Conservation (phyloP, 2,797 vertebrate genomes). For the Danio choprae region DNA sequence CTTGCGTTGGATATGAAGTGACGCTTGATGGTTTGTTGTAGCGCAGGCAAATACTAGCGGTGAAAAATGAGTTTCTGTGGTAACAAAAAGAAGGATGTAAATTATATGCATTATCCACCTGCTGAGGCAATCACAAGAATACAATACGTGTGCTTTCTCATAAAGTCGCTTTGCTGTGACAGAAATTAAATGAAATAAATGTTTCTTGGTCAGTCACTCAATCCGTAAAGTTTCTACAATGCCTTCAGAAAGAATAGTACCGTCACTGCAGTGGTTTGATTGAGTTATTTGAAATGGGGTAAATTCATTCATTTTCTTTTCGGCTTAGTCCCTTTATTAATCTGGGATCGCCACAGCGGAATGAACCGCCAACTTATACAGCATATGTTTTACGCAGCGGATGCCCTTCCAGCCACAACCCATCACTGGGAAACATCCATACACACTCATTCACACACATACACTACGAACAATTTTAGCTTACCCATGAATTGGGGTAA, state of each 20-base stretch:
- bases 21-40: slow-evolving; percentile 1
- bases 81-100: slow-evolving; percentile 26
- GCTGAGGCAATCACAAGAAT: slow-evolving; percentile 34
- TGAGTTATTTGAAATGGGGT: neutral
- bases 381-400: too few relatives aligned
- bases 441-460: too few relatives aligned
- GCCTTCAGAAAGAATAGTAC: neutral
- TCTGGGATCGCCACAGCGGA: too few relatives aligned
- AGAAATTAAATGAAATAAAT: slow-evolving; percentile 24
- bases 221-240: neutral
- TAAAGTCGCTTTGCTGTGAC: slow-evolving; percentile 15
- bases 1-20: slow-evolving; percentile 17
- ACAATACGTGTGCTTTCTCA: slow-evolving; percentile 11
- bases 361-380: too few relatives aligned
- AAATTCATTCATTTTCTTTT: too few relatives aligned
- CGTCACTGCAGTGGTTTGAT: neutral
- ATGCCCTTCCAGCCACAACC: too few relatives aligned
- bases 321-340: too few relatives aligned
- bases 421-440: too few relatives aligned
- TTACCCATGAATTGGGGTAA: neutral
- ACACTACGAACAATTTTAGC: too few relatives aligned
- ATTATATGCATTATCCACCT: slow-evolving; percentile 40
- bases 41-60: neutral
- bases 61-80: slow-evolving; percentile 30
- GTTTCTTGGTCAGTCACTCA: neutral